Evolutionary conservation across 2,888 invertebrate genomes (phyloP).

Genomic region (Dichetophora obliterata): DNA sequence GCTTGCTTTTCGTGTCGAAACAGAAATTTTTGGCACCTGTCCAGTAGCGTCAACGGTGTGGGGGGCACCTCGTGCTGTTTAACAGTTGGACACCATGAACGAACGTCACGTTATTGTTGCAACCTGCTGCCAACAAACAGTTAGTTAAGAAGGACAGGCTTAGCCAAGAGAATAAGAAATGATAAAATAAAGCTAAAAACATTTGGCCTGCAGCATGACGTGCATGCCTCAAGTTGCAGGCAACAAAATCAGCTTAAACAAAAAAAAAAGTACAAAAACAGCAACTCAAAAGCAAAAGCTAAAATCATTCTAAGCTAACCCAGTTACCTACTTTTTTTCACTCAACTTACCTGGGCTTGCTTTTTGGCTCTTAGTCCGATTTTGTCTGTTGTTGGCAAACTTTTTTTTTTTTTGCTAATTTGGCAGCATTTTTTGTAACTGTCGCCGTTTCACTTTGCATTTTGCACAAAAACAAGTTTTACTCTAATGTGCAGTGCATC

Average conservation of each 20-base stretch:
- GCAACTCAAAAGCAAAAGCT: neutral
- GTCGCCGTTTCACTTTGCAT: constrained; percentile 21
- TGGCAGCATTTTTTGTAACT: constrained; percentile 25
- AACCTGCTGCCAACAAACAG: neutral
- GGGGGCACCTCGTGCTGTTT: neutral
- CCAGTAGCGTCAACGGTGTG: neutral
- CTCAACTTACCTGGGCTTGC: neutral
- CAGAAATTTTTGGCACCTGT: constrained; percentile 21
- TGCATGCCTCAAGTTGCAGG: neutral
- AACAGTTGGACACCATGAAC: neutral
- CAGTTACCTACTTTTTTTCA: constrained; percentile 30
- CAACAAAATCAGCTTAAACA: neutral
- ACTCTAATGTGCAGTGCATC: neutral
- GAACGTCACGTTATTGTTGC: neutral
- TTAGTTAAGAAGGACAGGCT: neutral
- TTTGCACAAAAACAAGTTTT: neutral
- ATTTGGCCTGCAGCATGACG: constrained; percentile 16
- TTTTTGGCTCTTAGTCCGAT: neutral
- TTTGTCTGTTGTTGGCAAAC: neutral
- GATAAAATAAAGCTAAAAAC: neutral
- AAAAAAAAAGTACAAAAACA: neutral
- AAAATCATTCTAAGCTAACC: constrained; percentile 13
- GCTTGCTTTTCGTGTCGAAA: neutral
- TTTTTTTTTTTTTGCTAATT: neutral
- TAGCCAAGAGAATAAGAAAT: too few relatives aligned